Evolutionary conservation across 2,888 invertebrate genomes (phyloP), one percentile per base, ranked within the genome.

Genomic region (Megaustenia siamemsis): DNA sequence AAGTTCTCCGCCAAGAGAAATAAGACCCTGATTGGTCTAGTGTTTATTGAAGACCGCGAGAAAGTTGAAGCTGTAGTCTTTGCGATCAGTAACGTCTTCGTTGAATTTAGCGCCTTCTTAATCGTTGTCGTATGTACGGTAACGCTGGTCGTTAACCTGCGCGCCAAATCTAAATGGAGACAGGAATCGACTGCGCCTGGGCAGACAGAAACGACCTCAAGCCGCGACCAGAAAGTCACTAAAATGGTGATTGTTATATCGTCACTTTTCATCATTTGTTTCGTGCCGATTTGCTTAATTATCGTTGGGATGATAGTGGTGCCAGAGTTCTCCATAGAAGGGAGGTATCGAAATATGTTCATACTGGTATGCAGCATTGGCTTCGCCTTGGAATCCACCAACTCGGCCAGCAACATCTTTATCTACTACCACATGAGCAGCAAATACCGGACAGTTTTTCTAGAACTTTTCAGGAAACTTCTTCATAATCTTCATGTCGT

Each of bases 391-490:
- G 73, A 73, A 21, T 73, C 73, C 8, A 49, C 49, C 1, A 73
- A 73, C 21, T 73, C 73, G 0, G 32, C 73, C 18, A 73, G 32
- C 8, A 73, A 73, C 18, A 73, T 73, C 0, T 73, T 45, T 21
- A 49, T 73, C 32, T 73, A 73, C 49, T 73, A 73, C 18, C 18
- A 32, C 32, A 73, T 73, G 73, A 73, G 73, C 35, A 73, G 32
- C n/a, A 73, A 49, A 49, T 73, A 73, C 35, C 49, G 32, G 49
- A 32, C 49, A 28, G 49, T 73, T 1, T 73, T 73, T 5, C 49
- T 15, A 0, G 32, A 49, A 35, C 73, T 73, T 45, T 73, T 73
- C 49, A 18, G 32, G 68, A 60, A 60, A n/a, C n/a, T n/a, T n/a
- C n/a, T n/a, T n/a, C n/a, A n/a, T n/a, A n/a, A n/a, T n/a, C n/a